A percentile compares a stretch with the other conserved stretches of the same genome.
phyloP scores from a whole-genome alignment of 2,888 invertebrate species.

The Eurytoma californica region DNA sequence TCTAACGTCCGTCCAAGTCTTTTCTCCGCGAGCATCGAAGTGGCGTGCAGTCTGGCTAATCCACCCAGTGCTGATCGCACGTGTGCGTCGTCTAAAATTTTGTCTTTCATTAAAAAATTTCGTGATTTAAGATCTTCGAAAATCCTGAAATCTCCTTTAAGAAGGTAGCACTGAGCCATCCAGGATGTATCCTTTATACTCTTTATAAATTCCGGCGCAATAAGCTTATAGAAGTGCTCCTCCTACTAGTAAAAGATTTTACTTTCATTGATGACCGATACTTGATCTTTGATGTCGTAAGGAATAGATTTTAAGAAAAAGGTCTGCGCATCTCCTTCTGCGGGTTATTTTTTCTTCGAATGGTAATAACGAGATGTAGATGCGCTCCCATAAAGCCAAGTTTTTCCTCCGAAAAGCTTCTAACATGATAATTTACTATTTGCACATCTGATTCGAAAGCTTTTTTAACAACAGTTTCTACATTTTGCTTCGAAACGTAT shows the following conservation, averaged over 20 bases:
- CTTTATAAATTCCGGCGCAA: conserved; percentile 7
- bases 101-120: conserved; percentile 64
- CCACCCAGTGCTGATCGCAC: conserved; percentile 56
- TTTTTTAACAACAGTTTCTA: conserved; percentile 55
- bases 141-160: conserved; percentile 68
- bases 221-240: conserved; percentile 22
- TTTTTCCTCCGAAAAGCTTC: conserved; percentile 64
- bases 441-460: conserved; percentile 51
- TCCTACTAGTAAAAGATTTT: conserved; percentile 36
- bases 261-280: not conserved
- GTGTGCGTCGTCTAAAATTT: conserved; percentile 38
- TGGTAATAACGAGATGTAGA: conserved; percentile 56
- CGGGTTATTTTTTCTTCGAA: not conserved
- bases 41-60: conserved; percentile 65
- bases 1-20: conserved; percentile 35
- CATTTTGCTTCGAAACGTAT: conserved; percentile 56
- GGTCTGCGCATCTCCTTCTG: not conserved
- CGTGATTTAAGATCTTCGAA: conserved; percentile 72
- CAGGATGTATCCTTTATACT: conserved; percentile 47
- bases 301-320: conserved; percentile 39
- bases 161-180: conserved; percentile 70
- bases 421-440: conserved; percentile 59
- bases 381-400: conserved; percentile 68
- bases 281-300: conserved; percentile 12
- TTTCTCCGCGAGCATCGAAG: conserved; percentile 64